Evolutionary conservation across 1,140 invertebrate species (phyloP), one percentile per base, ranked within the genome.

Genomic region (Ceratosolen fusciceps): DNA sequence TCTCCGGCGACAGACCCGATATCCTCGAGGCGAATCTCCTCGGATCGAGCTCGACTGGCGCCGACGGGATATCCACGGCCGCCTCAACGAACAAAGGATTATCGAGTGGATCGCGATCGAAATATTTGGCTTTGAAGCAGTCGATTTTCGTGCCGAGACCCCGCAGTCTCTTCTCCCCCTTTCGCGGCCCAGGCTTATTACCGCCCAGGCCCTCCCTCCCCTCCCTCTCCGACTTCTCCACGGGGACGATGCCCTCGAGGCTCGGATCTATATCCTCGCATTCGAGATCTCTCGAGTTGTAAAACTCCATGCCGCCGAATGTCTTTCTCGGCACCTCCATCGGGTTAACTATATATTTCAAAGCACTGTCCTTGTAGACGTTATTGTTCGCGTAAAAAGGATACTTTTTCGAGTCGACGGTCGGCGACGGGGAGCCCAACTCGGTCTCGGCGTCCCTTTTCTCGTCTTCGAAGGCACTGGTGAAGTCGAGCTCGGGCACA

Each of bases 41-140:
- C 0, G 83, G 65, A 73, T 89, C 52, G 16, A 90, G 74, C 82
- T 90, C 86, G 8, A 62, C 8, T 0, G 87, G 87, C 9, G 82
- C 49, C 29, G 78, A 60, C 0, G 86, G 84, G 7, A 81, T 37
- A 1, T 85, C 86, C 7, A 91, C 81, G 39, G 82, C 47, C 67
- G 88, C 85, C 88, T 95, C 94, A 72, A 91, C 87, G 85, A 95
- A 95, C 80, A 95, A 89, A 0, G 95, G 95, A 90, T 92, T 95
- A 82, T 96, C 94, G 71, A 95, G 87, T 4, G 94, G 95, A 87
- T 95, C 92, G 62, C 91, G 87, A 56, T 94, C 95, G 84, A 95
- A 95, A 88, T 93, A 95, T 89, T 94, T 94, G 5, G 88, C 88
- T 87, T 94, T 94, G 26, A 94, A 93, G 84, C 95, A 96, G 80